A percentile compares a stretch with the other conserved stretches of the same genome.
These are phyloP conservation scores for Indicator indicator DNA, from an alignment of 2,113 vertebrate species.

Conservation along the genomic window DNA sequence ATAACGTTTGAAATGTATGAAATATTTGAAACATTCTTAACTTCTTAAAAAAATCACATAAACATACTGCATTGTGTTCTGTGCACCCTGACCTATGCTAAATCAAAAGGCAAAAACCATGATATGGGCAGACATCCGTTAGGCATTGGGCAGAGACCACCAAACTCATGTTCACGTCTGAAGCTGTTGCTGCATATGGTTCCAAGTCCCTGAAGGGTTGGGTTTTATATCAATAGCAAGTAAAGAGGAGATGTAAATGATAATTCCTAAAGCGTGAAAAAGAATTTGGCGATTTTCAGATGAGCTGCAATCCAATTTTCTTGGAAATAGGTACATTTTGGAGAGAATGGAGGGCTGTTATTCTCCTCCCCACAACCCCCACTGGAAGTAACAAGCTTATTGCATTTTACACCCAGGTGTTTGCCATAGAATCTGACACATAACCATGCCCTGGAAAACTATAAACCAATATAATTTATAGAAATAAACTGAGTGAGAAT, in stretches of 20 bases:
- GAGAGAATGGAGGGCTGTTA: background rate
- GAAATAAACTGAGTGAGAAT: constrained; percentile 87
- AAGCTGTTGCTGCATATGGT: background rate
- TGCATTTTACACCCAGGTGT: constrained; percentile 82
- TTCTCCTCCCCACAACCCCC: constrained; percentile 39
- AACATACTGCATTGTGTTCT: background rate
- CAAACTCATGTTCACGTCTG: background rate
- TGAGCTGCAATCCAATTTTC: constrained; percentile 56
- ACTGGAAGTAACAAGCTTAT: constrained; percentile 73
- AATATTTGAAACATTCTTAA: background rate
- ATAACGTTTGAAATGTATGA: background rate
- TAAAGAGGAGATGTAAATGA: constrained; percentile 5
- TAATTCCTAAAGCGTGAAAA: constrained; percentile 39
- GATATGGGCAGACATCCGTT: background rate
- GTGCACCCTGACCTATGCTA: background rate
- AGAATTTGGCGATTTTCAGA: constrained; percentile 31
- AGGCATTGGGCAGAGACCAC: background rate
- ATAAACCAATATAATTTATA: constrained; percentile 85
- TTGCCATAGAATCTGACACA: constrained; percentile 82
- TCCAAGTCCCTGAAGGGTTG: background rate
- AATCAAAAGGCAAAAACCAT: background rate
- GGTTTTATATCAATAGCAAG: constrained; percentile 29
- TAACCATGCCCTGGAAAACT: constrained; percentile 82
- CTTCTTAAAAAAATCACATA: background rate
- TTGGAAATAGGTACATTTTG: constrained; percentile 28